These are phyloP conservation scores for Thaumetopoea pityocampa DNA, from an alignment of 1,140 invertebrate species.

Conservation along the genomic window DNA sequence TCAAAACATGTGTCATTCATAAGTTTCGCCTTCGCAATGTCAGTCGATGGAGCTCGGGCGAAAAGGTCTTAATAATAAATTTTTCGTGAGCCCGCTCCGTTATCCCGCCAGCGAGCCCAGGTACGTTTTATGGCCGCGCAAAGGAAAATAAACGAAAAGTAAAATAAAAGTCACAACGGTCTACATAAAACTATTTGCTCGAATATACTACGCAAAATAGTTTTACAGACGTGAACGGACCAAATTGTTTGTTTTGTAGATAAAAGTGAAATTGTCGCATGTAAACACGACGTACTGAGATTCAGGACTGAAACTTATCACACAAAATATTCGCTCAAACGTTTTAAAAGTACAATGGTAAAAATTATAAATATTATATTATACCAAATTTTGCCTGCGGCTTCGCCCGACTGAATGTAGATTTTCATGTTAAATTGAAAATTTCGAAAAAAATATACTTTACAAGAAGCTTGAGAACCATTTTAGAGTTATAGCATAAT, in stretches of 20 bases:
- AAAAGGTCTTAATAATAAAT: conserved; percentile 76
- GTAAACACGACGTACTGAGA: neutral
- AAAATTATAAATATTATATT: too few species aligned
- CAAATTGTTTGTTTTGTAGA: conserved; percentile 37
- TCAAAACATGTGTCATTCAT: conserved; percentile 76
- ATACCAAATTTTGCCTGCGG: too few species aligned
- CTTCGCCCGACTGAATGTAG: too few species aligned
- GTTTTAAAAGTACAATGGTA: neutral
- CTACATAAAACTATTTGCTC: conserved; percentile 70
- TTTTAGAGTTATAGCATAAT: too few species aligned
- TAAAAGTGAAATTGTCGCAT: conserved; percentile 23
- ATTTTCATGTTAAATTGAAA: too few species aligned
- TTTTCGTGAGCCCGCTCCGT: conserved; percentile 69
- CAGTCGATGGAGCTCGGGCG: conserved; percentile 71
- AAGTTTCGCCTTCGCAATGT: conserved; percentile 74
- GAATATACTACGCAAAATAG: conserved; percentile 56
- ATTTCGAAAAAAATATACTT: too few species aligned
- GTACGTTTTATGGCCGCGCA: conserved; percentile 72
- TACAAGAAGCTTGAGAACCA: too few species aligned
- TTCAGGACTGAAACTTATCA: conserved; percentile 1
- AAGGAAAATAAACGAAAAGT: conserved; percentile 75
- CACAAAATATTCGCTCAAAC: too few species aligned
- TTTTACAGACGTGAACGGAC: conserved; percentile 53
- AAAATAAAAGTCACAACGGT: conserved; percentile 75
- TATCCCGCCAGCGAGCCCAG: conserved; percentile 63